Base-by-base conservation (phyloP, 1,140 invertebrate genomes). In the Triops cancriformis region DNA sequence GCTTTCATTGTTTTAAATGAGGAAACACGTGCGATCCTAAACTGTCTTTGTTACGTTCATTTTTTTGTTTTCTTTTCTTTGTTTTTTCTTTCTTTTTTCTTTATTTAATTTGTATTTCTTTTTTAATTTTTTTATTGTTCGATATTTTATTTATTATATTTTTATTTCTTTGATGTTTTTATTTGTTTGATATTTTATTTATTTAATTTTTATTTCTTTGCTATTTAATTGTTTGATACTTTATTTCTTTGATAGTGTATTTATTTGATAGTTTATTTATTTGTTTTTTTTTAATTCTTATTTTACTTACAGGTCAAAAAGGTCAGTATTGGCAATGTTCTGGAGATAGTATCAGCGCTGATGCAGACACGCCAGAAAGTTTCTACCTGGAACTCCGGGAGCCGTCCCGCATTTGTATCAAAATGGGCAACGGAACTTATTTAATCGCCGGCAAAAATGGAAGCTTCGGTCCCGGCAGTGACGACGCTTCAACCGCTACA, bases 391-490 rank as follows among this genome's bases (percentile, higher is more conserved):
- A 98, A 87, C 88, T 98, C 77, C 90, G 94, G 77, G 95, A 96
- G 85, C 93, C 94, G 9, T 96, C 94, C 75, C 89, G 93, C 81
- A 90, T 98, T 81, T 93, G 93, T 85, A 96, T 98, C 85, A 96
- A 94, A 85, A 87, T 86, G 9, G 88, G 89, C 45, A 85, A 86
- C 79, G 93, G 93, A 72, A 89, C 90, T 82, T 98, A 96, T 86
- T 86, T 98, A 78, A 90, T 91, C 78, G 94, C 96, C 76, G 94
- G 94, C 82, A 98, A 98, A 87, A 98, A 98, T 85, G 96, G 97
- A 73, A 90, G 91, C 77, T 92, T 98, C 86, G 91, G 92, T 83
- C 89, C 97, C 45, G 91, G 92, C 31, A 92, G 92, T 76, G 88
- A 89, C 76, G 92, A 94, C 82, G 88, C 91, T 81, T 89, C 91